phyloP scores from a whole-genome alignment of 2,888 invertebrate species.

The Melangyna quadrimaculata region DNA sequence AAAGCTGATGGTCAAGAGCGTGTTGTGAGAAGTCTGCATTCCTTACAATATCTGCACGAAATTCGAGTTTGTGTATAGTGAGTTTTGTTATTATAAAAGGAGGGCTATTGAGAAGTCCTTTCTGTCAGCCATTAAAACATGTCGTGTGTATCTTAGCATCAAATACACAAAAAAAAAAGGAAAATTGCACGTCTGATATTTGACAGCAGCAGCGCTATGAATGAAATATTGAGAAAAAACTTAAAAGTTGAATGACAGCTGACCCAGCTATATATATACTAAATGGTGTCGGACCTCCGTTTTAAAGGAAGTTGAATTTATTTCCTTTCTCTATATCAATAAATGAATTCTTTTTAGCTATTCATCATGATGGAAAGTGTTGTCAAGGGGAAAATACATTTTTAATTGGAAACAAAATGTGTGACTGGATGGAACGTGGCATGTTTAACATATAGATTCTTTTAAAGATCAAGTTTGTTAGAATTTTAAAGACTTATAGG shows the following conservation, averaged over 20 bases:
- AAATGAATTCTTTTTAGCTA: no score
- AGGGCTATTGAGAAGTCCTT: not conserved
- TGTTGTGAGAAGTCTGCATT: conserved; percentile 47
- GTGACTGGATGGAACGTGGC: no score
- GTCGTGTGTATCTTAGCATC: not conserved
- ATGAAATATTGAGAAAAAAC: not conserved
- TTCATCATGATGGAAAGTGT: no score
- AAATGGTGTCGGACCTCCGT: not conserved
- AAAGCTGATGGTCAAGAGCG: conserved; percentile 37
- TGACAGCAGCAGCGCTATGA: not conserved
- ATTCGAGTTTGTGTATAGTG: conserved; percentile 20
- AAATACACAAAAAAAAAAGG: not conserved
- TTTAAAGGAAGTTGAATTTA: not conserved
- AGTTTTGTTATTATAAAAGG: not conserved
- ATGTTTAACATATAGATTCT: no score
- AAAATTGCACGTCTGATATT: not conserved
- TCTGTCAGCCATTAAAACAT: conserved; percentile 26
- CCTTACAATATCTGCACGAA: conserved; percentile 42
- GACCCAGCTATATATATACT: not conserved
- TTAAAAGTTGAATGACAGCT: not conserved
- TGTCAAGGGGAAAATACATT: no score
- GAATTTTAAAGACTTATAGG: no score
- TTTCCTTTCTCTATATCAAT: no score
- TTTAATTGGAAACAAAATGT: no score
- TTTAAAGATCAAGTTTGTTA: no score